Base-by-base conservation (phyloP, 2,888 invertebrate species). In the Lasioglossum pauxillum region DNA sequence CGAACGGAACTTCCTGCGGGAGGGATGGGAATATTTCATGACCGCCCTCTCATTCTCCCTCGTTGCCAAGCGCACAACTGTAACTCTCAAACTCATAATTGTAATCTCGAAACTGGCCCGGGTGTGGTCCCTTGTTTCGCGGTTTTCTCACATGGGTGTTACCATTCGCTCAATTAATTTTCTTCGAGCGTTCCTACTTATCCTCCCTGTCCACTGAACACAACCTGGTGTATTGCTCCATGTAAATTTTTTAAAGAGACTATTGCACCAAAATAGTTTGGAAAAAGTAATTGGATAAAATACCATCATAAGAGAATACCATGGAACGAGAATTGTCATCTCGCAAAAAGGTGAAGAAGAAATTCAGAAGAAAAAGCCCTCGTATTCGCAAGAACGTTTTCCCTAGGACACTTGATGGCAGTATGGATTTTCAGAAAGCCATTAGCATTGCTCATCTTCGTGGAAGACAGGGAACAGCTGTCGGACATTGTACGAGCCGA, bases 1-100 rank as follows among this genome's bases (percentile, higher is more conserved):
- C 67, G 74, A 19, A 44, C 69, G 82, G 80, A 87, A 87, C 75
- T 89, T 87, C 78, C 82, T 73, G 75, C 35, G 79, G 78, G 35
- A 82, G 82, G 60, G 60, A 27, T 41, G 83, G 78, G 67, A 85
- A 89, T 89, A 89, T 89, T 89, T 89, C 87, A 89, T 77, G 75
- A 75, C 79, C 35, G 67, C 8, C 10, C 67, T 8, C 67, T 67
- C 64, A 67, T 75, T 85, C 84, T 77, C 69, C 44, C 53, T 3
- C 60, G 60, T 84, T 75, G 60, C 74, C 79, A 73, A n/a, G 19
- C 64, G 49, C 75, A 16, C 74, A 60, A 81, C 60, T 78, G 46
- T 74, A 69, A 78, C 44, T 69, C 72, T 60, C 38, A 8, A 67
- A 77, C 76, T 64, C 74, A 49, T 79, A 85, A 85, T 86, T 86